Evolutionary conservation across 2,797 vertebrate species (phyloP), one percentile per base, ranked within the genome.

Genomic region (Oryzias sinensis): DNA sequence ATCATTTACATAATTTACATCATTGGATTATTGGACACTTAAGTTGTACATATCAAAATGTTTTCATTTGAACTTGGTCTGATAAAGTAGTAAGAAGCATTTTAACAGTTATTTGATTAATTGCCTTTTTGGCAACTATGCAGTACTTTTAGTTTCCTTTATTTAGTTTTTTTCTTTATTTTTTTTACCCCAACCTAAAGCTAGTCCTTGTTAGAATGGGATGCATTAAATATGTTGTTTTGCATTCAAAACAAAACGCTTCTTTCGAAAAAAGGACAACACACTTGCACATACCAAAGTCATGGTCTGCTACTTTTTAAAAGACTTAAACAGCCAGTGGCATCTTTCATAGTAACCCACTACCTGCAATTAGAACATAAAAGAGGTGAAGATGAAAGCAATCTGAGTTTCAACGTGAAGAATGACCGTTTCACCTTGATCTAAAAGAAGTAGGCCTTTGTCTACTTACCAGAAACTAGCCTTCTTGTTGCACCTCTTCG

Each of bases 391-490:
- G 68, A 66, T 57, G 27, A 5, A 43, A 55, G 45, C 53, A 60
- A 75, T 60, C 51, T 62, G 62, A 37, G 43, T 37, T 50, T 58
- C 56, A 49, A 58, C 68, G 49, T 54, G 67, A n/a, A 41, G 50
- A 72, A 40, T 29, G 43, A 50, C 59, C 67, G 54, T 57, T 77
- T 76, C 45, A 66, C 43, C 49, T 37, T 68, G 41, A 67, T 37
- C 25, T 52, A 25, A 76, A 54, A 58, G 82, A 74, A 87, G 81
- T 57, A 53, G 65, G 14, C 25, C 56, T 67, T 75, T 87, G 78
- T 80, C 47, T 77, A 68, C 60, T 8, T 16, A 55, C 47, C 42
- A 49, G 50, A 48, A 40, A 43, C 48, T 49, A 49, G 48, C 24
- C 25, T 56, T 47, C 59, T 59, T 74, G 69, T 62, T 72, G 45